Conservation (phyloP, 2,113 vertebrate species). For the Xenopus borealis region DNA sequence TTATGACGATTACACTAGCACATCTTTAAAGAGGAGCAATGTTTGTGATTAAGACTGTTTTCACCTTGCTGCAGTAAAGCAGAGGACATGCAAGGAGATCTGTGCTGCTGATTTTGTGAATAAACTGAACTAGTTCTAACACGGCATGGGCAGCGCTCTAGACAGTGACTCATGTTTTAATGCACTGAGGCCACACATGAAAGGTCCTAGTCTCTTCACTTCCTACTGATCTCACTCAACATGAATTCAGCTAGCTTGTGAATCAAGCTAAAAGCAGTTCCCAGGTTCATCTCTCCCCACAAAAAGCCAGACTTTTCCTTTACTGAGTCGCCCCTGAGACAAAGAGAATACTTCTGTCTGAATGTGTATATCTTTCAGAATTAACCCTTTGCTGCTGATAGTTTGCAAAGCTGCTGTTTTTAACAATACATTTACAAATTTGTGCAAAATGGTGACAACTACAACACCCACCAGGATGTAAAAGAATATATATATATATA, state of each 20-base stretch:
- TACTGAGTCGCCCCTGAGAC: background rate
- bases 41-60: background rate
- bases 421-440: too few relatives aligned
- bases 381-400: background rate
- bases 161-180: constrained; percentile 32
- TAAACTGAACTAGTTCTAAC: background rate
- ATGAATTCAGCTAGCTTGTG: constrained; percentile 43
- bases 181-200: constrained; percentile 31
- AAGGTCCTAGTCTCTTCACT: constrained; percentile 40
- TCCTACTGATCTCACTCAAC: constrained; percentile 45
- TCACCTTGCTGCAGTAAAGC: background rate
- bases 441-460: too few relatives aligned
- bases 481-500: too few relatives aligned
- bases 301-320: constrained; percentile 1
- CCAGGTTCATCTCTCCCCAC: constrained; percentile 12
- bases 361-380: background rate
- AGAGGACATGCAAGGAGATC: background rate
- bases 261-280: constrained; percentile 47
- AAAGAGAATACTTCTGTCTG: constrained; percentile 4
- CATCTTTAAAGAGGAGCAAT: too few relatives aligned
- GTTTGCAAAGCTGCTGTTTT: too few relatives aligned
- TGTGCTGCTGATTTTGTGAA: too few relatives aligned
- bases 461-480: too few relatives aligned
- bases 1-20: too few relatives aligned
- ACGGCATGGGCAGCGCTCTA: background rate